A percentile compares a stretch with the other conserved stretches of the same genome.
Conservation (phyloP, 1,140 invertebrate species). For the Mercenaria mercenaria region DNA sequence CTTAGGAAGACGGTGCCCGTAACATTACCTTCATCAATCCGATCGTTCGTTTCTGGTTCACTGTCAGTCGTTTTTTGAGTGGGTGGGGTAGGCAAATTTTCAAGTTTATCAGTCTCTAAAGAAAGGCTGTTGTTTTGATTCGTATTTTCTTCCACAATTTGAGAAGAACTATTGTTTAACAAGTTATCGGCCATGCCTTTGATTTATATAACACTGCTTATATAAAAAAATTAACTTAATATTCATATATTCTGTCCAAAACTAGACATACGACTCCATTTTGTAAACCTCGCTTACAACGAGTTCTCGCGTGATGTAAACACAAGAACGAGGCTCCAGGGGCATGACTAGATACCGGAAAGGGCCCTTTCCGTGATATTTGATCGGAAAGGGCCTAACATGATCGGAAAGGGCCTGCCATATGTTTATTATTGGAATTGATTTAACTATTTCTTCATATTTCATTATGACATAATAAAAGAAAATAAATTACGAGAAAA, state of each 20-base stretch:
- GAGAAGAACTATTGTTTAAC: not conserved
- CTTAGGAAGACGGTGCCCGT: too few relatives aligned
- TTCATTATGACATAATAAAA: too few relatives aligned
- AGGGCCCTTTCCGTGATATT: too few relatives aligned
- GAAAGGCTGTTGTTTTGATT: not conserved
- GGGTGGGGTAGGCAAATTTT: not conserved
- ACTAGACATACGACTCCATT: not conserved
- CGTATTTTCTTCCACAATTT: not conserved
- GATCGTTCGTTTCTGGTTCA: not conserved
- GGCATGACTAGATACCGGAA: too few relatives aligned
- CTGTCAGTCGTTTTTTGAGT: not conserved
- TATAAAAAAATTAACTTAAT: not conserved
- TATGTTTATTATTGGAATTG: too few relatives aligned
- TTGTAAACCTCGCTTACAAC: not conserved
- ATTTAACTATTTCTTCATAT: too few relatives aligned
- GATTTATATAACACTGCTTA: too few relatives aligned
- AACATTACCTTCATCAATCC: too few relatives aligned
- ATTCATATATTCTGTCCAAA: not conserved
- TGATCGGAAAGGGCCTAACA: too few relatives aligned
- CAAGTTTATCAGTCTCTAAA: not conserved
- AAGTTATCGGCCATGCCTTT: not conserved
- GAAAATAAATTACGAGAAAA: too few relatives aligned
- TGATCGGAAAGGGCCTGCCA: too few relatives aligned
- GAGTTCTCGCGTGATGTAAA: slow-evolving; percentile 61
- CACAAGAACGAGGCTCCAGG: not conserved